These are phyloP conservation scores for Torymus texanus DNA, from an alignment of 2,888 invertebrate genomes.

Conservation along the genomic window DNA sequence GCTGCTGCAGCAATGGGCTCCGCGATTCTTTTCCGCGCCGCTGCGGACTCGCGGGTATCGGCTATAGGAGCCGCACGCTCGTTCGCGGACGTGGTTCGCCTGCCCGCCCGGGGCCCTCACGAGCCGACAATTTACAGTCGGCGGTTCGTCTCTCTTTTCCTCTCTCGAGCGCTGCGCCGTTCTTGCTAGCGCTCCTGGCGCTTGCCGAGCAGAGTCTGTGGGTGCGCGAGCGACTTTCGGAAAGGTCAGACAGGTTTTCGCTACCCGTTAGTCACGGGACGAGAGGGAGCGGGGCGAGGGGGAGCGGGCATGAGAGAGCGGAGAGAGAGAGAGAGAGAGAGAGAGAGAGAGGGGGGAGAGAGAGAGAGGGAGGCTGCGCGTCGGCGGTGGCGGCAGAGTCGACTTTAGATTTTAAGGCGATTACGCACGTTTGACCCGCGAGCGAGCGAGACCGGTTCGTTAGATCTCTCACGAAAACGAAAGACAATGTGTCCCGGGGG, in stretches of 20 bases:
- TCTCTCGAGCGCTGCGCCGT: background rate
- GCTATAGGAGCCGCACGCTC: no score
- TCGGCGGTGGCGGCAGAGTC: slow-evolving; percentile 50
- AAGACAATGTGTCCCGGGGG: slow-evolving; percentile 61
- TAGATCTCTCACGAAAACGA: slow-evolving; percentile 63
- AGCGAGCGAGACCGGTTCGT: slow-evolving; percentile 64
- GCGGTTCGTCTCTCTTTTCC: slow-evolving; percentile 7
- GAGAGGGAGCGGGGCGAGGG: background rate
- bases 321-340: no score
- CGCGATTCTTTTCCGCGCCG: slow-evolving; percentile 20
- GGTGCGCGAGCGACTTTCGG: slow-evolving; percentile 62
- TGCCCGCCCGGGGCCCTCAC: slow-evolving; percentile 44
- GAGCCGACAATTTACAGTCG: slow-evolving; percentile 47
- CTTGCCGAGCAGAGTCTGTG: background rate
- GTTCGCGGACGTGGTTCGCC: slow-evolving; percentile 2
- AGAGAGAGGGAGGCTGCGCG: slow-evolving; percentile 1
- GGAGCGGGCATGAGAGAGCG: no score
- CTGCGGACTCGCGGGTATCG: no score
- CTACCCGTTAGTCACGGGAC: slow-evolving; percentile 60
- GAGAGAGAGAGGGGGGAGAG: no score
- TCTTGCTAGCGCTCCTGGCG: no score
- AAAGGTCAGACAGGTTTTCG: slow-evolving; percentile 65
- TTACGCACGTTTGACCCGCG: slow-evolving; percentile 51
- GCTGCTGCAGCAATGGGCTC: slow-evolving; percentile 17
- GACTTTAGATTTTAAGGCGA: slow-evolving; percentile 65